Evolutionary conservation across 2,888 invertebrate species (phyloP).

Genomic region (Orgyia antiqua): DNA sequence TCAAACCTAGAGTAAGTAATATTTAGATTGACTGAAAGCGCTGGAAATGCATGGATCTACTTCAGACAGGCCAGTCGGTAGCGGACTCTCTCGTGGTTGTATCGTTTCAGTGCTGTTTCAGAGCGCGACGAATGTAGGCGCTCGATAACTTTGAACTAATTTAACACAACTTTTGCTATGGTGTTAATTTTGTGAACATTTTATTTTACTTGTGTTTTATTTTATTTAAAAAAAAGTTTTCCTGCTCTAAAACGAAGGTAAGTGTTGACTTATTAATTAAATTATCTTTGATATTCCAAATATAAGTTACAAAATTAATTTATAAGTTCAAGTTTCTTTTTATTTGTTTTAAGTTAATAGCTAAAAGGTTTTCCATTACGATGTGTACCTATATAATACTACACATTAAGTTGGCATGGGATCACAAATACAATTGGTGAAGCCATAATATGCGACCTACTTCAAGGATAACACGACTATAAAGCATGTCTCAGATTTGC

Average conservation of each 20-base stretch:
- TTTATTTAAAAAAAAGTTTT: slow-evolving; percentile 2
- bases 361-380: not conserved
- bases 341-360: not conserved
- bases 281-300: too few relatives aligned
- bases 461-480: not conserved
- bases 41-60: slow-evolving; percentile 3
- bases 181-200: slow-evolving; percentile 25
- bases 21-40: not conserved
- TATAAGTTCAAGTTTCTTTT: not conserved
- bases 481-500: not conserved
- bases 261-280: too few relatives aligned
- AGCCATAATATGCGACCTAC: not conserved
- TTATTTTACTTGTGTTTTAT: slow-evolving; percentile 13
- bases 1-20: too few relatives aligned
- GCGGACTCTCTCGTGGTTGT: slow-evolving; percentile 24
- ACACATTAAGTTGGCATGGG: not conserved
- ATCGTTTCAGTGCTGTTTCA: slow-evolving; percentile 27
- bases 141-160: slow-evolving; percentile 29
- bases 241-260: slow-evolving; percentile 1
- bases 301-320: too few relatives aligned
- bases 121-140: slow-evolving; percentile 12
- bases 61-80: slow-evolving; percentile 24
- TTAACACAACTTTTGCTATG: slow-evolving; percentile 21
- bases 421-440: not conserved
- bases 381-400: not conserved